Percentiles rank a stretch among this genome's conserved stretches.
These are phyloP conservation scores for Hirundichthys speculiger DNA, from an alignment of 2,113 vertebrate genomes.

Conservation along the genomic window DNA sequence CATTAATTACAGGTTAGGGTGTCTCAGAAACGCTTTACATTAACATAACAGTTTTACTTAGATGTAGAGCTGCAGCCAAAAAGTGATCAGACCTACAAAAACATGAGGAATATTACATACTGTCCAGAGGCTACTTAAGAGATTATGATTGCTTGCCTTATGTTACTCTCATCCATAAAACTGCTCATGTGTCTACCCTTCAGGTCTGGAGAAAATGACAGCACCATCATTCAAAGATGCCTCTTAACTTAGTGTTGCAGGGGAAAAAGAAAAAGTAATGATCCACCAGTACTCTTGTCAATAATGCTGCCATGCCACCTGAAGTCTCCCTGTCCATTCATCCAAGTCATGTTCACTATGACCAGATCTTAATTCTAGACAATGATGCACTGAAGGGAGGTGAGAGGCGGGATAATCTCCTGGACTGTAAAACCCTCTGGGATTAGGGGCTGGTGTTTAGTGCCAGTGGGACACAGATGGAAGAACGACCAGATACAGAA, in stretches of 20 bases:
- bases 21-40: constrained; percentile 24
- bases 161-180: constrained; percentile 48
- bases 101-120: constrained; percentile 32
- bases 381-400: constrained; percentile 44
- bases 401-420: constrained; percentile 75
- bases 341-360: constrained; percentile 39
- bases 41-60: too few relatives aligned
- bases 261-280: constrained; percentile 13
- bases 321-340: constrained; percentile 20
- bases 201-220: background rate
- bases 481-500: constrained; percentile 33
- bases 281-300: constrained; percentile 24
- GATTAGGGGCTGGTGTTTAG: constrained; percentile 72
- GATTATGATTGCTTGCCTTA: constrained; percentile 71
- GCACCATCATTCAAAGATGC: background rate
- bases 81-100: constrained; percentile 7
- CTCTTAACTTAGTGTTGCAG: constrained; percentile 14
- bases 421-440: constrained; percentile 74
- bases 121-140: constrained; percentile 65
- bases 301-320: constrained; percentile 32
- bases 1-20: constrained; percentile 37
- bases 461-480: constrained; percentile 65
- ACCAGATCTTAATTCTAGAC: constrained; percentile 54
- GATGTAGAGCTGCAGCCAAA: background rate
- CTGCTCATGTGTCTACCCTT: background rate